phyloP scores from a whole-genome alignment of 2,888 invertebrate genomes.

The Drosophila birchii region DNA sequence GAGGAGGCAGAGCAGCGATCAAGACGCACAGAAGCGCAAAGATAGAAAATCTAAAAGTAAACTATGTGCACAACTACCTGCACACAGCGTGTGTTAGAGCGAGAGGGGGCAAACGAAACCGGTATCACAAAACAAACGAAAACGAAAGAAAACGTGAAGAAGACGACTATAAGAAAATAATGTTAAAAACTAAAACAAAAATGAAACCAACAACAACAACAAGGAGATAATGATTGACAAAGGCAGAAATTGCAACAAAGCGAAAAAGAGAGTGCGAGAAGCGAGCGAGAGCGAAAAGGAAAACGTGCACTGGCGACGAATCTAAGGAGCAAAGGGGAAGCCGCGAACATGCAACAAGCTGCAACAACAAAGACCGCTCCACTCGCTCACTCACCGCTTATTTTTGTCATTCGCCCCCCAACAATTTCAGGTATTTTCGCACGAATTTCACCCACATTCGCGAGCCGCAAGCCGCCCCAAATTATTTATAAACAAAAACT shows the following conservation, averaged over 20 bases:
- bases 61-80: constrained; percentile 72
- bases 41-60: constrained; percentile 77
- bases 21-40: constrained; percentile 47
- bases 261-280: constrained; percentile 32
- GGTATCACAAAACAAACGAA: constrained; percentile 70
- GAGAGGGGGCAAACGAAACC: constrained; percentile 53
- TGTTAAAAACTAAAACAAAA: constrained; percentile 49
- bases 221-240: constrained; percentile 27
- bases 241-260: constrained; percentile 20
- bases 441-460: constrained; percentile 31
- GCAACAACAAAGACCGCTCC: constrained; percentile 24
- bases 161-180: constrained; percentile 44
- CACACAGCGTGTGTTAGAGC: constrained; percentile 36
- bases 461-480: constrained; percentile 10
- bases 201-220: constrained; percentile 8
- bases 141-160: constrained; percentile 39
- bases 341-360: constrained; percentile 39
- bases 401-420: constrained; percentile 71
- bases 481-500: constrained; percentile 50
- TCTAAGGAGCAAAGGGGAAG: constrained; percentile 18
- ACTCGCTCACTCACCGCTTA: constrained; percentile 27
- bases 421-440: constrained; percentile 64
- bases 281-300: constrained; percentile 40
- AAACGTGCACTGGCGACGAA: constrained; percentile 30
- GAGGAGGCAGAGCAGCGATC: constrained; percentile 27